Percentiles rank a stretch among this genome's conserved stretches.
These are phyloP conservation scores for Alviniconcha marisindica DNA, from an alignment of 1,140 invertebrate species.

Conservation along the genomic window DNA sequence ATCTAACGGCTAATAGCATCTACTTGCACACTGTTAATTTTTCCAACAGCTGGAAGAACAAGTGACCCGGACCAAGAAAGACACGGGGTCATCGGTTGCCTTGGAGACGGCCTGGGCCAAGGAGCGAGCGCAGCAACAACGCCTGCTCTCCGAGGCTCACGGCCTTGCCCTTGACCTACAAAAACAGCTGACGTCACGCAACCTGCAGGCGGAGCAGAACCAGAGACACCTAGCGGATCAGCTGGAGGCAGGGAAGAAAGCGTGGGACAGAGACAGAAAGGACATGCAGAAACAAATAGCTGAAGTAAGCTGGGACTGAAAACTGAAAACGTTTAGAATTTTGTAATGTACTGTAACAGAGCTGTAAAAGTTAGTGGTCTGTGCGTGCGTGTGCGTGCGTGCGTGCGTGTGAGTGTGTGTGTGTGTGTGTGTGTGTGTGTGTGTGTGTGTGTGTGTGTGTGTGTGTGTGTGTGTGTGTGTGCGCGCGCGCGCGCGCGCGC, in stretches of 20 bases:
- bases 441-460: background rate
- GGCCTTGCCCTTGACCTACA: slow-evolving; percentile 90
- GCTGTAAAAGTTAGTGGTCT: no score
- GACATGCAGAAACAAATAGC: slow-evolving; percentile 54
- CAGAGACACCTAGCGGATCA: slow-evolving; percentile 60
- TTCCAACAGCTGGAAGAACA: slow-evolving; percentile 79
- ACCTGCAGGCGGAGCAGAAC: slow-evolving; percentile 57
- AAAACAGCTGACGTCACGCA: slow-evolving; percentile 61
- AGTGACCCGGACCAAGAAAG: slow-evolving; percentile 71
- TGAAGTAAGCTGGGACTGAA: slow-evolving; percentile 36
- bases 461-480: background rate
- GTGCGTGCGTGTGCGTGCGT: slow-evolving; percentile 1
- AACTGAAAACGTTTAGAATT: no score
- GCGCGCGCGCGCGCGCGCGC: no score
- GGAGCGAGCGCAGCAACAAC: slow-evolving; percentile 93
- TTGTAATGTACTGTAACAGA: no score
- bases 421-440: slow-evolving; percentile 2
- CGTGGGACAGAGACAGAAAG: slow-evolving; percentile 48
- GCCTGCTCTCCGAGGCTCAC: slow-evolving; percentile 92
- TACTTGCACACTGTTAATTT: background rate
- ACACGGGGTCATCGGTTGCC: slow-evolving; percentile 88
- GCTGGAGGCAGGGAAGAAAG: slow-evolving; percentile 51
- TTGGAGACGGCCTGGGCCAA: slow-evolving; percentile 97
- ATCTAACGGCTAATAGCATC: no score
- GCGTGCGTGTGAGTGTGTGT: background rate